Percentiles rank a stretch among this genome's conserved stretches.
Conservation (phyloP, 2,888 invertebrate species). For the Clunio marinus region DNA sequence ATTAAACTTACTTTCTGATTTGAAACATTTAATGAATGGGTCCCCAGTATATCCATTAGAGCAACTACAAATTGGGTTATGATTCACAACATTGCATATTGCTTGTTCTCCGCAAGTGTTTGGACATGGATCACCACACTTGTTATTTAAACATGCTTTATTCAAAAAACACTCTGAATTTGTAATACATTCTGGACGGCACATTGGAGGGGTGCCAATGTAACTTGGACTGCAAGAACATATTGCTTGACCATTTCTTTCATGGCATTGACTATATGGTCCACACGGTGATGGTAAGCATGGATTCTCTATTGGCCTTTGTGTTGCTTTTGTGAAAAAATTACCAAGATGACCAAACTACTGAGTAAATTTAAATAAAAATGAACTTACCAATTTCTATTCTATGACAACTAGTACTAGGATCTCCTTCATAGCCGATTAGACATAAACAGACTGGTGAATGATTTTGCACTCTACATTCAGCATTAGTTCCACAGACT, state of each 20-base stretch:
- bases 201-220: conserved; percentile 61
- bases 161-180: conserved; percentile 64
- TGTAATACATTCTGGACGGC: conserved; percentile 63
- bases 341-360: background rate
- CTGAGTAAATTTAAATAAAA: background rate
- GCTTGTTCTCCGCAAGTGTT: conserved; percentile 64
- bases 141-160: conserved; percentile 59
- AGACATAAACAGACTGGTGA: conserved; percentile 72
- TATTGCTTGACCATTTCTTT: conserved; percentile 59
- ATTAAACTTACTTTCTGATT: conserved; percentile 40
- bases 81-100: conserved; percentile 63
- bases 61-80: conserved; percentile 66
- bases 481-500: conserved; percentile 71
- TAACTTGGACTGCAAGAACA: conserved; percentile 61
- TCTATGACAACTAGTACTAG: conserved; percentile 60
- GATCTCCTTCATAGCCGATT: conserved; percentile 67
- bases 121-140: conserved; percentile 64
- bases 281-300: conserved; percentile 65
- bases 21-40: conserved; percentile 57
- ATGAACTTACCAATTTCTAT: conserved; percentile 45
- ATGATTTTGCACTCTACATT: conserved; percentile 70
- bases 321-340: conserved; percentile 44
- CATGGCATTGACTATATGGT: conserved; percentile 62
- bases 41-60: conserved; percentile 58
- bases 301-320: conserved; percentile 48